These are phyloP conservation scores for Pollachius pollachius DNA, from an alignment of 2,113 vertebrate species.

Conservation along the genomic window DNA sequence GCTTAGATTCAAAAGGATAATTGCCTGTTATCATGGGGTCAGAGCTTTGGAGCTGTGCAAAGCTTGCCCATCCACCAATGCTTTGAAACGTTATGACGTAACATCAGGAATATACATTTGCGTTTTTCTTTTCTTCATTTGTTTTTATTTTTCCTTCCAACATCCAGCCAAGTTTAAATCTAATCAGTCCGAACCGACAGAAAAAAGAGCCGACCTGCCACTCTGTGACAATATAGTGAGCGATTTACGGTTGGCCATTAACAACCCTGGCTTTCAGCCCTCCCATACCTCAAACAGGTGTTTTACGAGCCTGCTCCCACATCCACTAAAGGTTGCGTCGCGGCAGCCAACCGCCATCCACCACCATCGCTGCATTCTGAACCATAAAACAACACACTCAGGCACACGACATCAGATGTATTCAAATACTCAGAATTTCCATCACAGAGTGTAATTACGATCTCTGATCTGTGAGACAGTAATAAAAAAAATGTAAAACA, in stretches of 20 bases:
- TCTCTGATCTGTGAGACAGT: no score
- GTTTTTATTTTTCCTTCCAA: background rate
- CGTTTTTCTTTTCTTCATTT: conserved; percentile 16
- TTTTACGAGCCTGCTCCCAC: conserved; percentile 58
- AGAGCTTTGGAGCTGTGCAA: conserved; percentile 30
- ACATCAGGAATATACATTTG: conserved; percentile 12
- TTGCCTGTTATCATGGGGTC: conserved; percentile 32
- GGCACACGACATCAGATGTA: no score
- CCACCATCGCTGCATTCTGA: conserved; percentile 28
- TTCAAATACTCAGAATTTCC: no score
- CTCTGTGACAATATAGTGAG: conserved; percentile 72
- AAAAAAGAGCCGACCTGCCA: conserved; percentile 56
- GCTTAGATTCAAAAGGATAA: background rate
- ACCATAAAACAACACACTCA: no score
- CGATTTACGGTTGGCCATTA: conserved; percentile 73
- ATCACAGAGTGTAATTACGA: no score
- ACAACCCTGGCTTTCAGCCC: conserved; percentile 62
- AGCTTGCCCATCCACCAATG: conserved; percentile 20
- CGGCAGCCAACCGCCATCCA: conserved; percentile 32
- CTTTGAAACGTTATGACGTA: conserved; percentile 43
- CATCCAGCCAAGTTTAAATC: conserved; percentile 20
- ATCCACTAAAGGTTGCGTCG: conserved; percentile 42
- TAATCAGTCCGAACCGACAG: conserved; percentile 51
- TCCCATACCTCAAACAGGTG: conserved; percentile 69
- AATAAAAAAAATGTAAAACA: no score